Base-by-base conservation (phyloP, 2,888 invertebrate species). In the Priocnemis perturbator region DNA sequence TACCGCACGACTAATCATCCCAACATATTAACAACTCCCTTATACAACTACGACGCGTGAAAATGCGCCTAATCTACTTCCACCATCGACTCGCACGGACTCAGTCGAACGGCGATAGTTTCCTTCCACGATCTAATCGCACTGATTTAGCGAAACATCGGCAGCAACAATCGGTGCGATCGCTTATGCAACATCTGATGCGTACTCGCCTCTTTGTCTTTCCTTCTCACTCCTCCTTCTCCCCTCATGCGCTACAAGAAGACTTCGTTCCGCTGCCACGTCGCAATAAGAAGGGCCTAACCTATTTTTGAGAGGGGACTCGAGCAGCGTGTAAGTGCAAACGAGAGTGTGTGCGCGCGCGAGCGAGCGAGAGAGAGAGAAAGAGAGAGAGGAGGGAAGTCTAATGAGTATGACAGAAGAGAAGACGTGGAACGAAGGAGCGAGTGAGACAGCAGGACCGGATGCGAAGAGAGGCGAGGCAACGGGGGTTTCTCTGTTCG, bases 261-360 rank as follows among this genome's bases (percentile, higher is more conserved):
- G 14, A 1, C 37, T 11, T 37, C 56, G 66, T n/a, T 64, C 74
- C 14, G 37, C 37, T 11, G 37, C 37, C 64, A 50, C 74, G 67
- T 69, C 59, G 65, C 64, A 71, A 48, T 68, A 71, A 71, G 80
- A 78, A 78, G 83, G 82, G 83, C 84, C 86, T 84, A 87, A 82
- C 85, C 86, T 87, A 87, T 86, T 87, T 87, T 86, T 81, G 83
- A 83, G 85, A 82, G 86, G 78, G 81, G 73, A 69, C 69, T 64
- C 67, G 50, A 48, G 55, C 56, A 57, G 71, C 67, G 69, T 37
- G 37, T 11, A 11, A 65, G 76, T 50, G 50, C 50, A 17, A 17
- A 17, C 50, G 19, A 50, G 50, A 9, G 37, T 11, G 37, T 37
- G 11, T 37, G 37, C 14, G 37, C 7, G 37, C 14, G 37, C 7